Evolutionary conservation across 1,140 invertebrate species (phyloP), one percentile per base, ranked within the genome.

Genomic region (Drosophila setifemur): DNA sequence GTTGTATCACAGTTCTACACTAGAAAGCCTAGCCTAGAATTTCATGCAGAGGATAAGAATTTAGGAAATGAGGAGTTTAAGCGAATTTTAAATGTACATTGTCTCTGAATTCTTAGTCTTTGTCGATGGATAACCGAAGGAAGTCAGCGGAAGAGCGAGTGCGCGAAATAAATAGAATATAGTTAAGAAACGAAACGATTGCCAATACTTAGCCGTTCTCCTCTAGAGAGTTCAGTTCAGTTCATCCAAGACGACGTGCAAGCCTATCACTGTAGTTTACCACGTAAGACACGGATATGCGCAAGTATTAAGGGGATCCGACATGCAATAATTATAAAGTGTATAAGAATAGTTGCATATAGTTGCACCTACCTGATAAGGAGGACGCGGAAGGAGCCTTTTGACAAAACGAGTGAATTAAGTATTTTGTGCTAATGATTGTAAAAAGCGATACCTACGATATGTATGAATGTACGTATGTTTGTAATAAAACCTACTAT

Each of bases 281-380:
- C 19, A 70, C 37, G 4, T 78, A 70, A 48, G 53, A 3, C 21
- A 50, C 26, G 31, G 47, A 26, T 67, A 64, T 60, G 47, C 47
- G 60, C 73, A 83, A 83, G 79, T 83, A 83, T 83, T 85, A 83
- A 44, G 48, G 54, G 64, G 29, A 67, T 74, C 66, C 49, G 18
- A 71, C 48, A 66, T 49, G 29, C 42, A 72, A 47, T 61, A 57
- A 50, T 39, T 48, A 53, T 26, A 54, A 7, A 58, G n/a, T n/a
- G n/a, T n/a, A n/a, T 26, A 12, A 25, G 18, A 70, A 63, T 54
- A 12, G 54, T 54, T 63, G 58, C 31, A 8, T 42, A 9, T 25
- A 58, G 26, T 19, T 31, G 45, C 26, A 45, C 39, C 63, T 57
- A 58, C 7, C 2, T 8, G 39, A 35, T 72, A 57, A 71, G 53